Percentiles rank a stretch among this genome's conserved stretches.
These are phyloP conservation scores for Psophia crepitans DNA, from an alignment of 2,113 vertebrate species.

Conservation along the genomic window DNA sequence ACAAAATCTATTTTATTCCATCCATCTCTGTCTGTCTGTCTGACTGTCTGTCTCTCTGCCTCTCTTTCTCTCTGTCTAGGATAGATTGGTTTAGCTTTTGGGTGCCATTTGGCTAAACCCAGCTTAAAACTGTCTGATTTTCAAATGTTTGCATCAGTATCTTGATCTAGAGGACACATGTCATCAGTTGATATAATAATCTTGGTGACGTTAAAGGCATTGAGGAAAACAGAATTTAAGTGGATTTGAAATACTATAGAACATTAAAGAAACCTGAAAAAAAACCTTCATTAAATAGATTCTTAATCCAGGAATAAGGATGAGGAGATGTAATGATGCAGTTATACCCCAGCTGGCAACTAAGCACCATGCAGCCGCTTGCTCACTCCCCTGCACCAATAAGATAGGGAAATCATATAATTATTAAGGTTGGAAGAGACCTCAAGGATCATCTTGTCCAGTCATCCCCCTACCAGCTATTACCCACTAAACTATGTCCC, in stretches of 20 bases:
- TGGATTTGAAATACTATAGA: neutral
- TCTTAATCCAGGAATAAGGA: neutral
- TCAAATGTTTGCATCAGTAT: neutral
- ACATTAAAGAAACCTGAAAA: neutral
- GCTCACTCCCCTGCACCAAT: rapidly evolving
- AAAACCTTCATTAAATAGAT: too few relatives aligned
- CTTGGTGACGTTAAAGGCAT: neutral
- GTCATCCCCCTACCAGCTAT: too few relatives aligned
- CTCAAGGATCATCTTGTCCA: too few relatives aligned
- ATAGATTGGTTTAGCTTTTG: neutral
- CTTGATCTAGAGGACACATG: neutral
- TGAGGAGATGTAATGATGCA: neutral
- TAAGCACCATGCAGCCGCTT: neutral
- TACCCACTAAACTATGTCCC: too few relatives aligned
- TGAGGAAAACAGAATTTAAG: neutral
- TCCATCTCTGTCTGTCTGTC: neutral
- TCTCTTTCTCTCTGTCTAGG: neutral
- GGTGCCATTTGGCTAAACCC: neutral
- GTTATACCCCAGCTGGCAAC: neutral
- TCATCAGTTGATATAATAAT: neutral
- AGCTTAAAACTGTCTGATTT: neutral
- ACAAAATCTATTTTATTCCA: neutral
- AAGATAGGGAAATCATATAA: too few relatives aligned
- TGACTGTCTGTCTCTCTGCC: neutral
- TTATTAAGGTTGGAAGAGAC: too few relatives aligned